phyloP scores from a whole-genome alignment of 2,113 vertebrate species.

The Silurus glanis region DNA sequence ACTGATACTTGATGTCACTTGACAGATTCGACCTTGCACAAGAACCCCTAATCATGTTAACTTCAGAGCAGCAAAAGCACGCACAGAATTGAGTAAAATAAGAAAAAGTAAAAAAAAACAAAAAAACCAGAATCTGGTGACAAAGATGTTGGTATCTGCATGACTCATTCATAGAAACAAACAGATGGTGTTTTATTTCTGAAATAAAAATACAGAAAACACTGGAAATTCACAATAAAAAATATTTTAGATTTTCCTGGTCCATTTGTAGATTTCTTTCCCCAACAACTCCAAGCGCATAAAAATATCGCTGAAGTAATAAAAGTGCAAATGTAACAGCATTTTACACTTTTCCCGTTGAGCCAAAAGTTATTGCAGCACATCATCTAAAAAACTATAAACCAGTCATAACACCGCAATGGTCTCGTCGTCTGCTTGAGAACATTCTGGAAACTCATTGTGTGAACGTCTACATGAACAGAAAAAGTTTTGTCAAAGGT shows the following conservation, averaged over 20 bases:
- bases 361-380: too few species aligned
- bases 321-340: not conserved
- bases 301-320: not conserved
- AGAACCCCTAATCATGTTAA: not conserved
- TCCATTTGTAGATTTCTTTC: not conserved
- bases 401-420: not conserved
- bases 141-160: not conserved
- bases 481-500: not conserved
- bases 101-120: too few species aligned
- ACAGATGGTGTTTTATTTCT: not conserved
- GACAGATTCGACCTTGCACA: not conserved
- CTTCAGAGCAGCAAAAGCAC: not conserved
- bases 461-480: too few species aligned
- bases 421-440: not conserved
- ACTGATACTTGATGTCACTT: not conserved
- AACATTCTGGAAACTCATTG: constrained; percentile 1
- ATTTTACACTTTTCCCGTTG: not conserved
- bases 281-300: not conserved
- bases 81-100: not conserved
- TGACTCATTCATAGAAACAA: constrained; percentile 9
- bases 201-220: not conserved
- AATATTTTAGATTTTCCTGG: not conserved
- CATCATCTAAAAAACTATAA: not conserved
- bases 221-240: not conserved
- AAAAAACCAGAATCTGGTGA: not conserved